Base-by-base conservation (phyloP, 2,113 vertebrate genomes). In the Microcebus jonahi region DNA sequence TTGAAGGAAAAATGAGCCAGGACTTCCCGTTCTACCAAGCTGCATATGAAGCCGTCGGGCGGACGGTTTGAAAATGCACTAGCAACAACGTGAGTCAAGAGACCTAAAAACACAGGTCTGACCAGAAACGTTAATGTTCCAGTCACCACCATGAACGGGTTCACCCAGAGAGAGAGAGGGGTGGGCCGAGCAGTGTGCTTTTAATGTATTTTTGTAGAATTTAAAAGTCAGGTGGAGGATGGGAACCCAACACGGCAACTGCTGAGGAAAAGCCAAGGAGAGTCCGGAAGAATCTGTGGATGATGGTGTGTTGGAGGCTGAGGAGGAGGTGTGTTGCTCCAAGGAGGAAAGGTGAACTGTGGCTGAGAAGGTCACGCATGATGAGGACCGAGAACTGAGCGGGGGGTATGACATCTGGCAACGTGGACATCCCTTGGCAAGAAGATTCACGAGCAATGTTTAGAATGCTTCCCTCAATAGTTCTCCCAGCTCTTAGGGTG, bases 361-460 rank as follows among this genome's bases (percentile, higher is more conserved):
- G 61, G 6, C 27, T 27, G 21, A 80, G 36, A n/a, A 53, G 29
- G 29, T 36, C 34, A 48, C 2, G 0, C 8, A 68, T 29, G 15
- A 59, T 6, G 27, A 48, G 4, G 17, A 20, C 10, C 65, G 29
- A 88, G 50, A 57, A 31, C 4, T 36, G 57, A 61, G 29, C 53
- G 34, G 12, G 12, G 2, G 20, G 1, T 29, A 13, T 6, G 14
- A n/a, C 7, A 45, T 73, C 55, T 25, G 36, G 45, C 23, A 59
- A 14, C 0, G 1, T 12, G 18, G 27, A 61, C 6, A 0, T 13
- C 36, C 1, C 11, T 3, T 50, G 48, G 4, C 23, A 65, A 31
- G 67, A 39, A 75, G 15, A 42, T 21, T 15, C 6, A 42, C 68
- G 42, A 29, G 7, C 42, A n/a, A n/a, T 5, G 29, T 25, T 55